A percentile compares a stretch with the other conserved stretches of the same genome.
Evolutionary conservation across 2,113 vertebrate genomes (phyloP).

Genomic region (Bungarus multicinctus): DNA sequence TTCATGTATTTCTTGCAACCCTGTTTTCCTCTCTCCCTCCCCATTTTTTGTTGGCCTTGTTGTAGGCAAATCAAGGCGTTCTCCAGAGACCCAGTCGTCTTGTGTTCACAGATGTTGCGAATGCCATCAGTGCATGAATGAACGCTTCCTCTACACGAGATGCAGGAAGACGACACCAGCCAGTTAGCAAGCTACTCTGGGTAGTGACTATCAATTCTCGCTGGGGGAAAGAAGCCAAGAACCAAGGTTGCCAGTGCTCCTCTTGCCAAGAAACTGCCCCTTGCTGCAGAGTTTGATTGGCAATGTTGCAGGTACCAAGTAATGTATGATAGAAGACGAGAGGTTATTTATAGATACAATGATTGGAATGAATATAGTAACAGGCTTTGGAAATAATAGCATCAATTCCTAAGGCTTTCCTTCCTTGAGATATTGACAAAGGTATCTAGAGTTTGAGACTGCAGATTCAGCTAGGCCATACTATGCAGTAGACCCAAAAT

Average conservation of each 20-base stretch:
- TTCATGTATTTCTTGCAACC: neutral
- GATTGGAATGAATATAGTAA: constrained; percentile 9
- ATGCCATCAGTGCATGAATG: constrained; percentile 88
- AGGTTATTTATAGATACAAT: constrained; percentile 15
- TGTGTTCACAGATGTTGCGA: constrained; percentile 94
- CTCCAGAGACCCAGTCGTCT: constrained; percentile 92
- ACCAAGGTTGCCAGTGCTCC: constrained; percentile 24
- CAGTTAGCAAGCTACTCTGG: constrained; percentile 29
- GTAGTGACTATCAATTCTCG: constrained; percentile 15
- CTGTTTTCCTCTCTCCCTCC: constrained; percentile 2
- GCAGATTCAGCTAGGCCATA: neutral
- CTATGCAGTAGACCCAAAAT: neutral
- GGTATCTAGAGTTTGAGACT: neutral
- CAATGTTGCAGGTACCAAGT: constrained; percentile 4
- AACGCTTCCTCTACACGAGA: constrained; percentile 14
- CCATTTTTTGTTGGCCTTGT: constrained; percentile 27
- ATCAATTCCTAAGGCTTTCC: neutral
- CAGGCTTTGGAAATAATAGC: constrained; percentile 6
- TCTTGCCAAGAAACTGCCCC: constrained; percentile 18
- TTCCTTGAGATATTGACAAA: neutral
- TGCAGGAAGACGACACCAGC: constrained; percentile 12
- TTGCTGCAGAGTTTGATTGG: constrained; percentile 16
- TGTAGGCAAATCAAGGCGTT: constrained; percentile 84
- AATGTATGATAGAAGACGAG: constrained; percentile 19
- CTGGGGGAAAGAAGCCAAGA: constrained; percentile 11